Evolutionary conservation across 2,797 vertebrate species (phyloP).

Genomic region (Acrossocheilus wenchowensis): DNA sequence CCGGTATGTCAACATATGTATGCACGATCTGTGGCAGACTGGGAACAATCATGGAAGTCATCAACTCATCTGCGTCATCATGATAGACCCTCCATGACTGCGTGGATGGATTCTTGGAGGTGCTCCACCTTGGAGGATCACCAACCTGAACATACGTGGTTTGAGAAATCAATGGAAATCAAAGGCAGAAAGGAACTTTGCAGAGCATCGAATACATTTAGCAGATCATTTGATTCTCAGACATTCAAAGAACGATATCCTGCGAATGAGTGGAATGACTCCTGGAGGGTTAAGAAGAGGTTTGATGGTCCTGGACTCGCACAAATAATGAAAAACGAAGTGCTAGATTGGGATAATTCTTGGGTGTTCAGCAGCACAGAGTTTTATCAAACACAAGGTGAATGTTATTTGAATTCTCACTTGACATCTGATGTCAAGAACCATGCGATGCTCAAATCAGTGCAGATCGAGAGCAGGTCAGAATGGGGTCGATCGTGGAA

Average conservation of each 20-base stretch:
- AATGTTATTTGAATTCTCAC: conserved; percentile 16
- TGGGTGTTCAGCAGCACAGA: conserved; percentile 46
- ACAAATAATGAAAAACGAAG: background rate
- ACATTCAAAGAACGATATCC: conserved; percentile 58
- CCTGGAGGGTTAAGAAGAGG: conserved; percentile 60
- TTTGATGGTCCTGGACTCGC: conserved; percentile 2
- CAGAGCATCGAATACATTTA: conserved; percentile 46
- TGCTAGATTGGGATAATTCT: conserved; percentile 49
- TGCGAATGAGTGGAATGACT: conserved; percentile 60
- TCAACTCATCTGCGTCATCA: conserved; percentile 62
- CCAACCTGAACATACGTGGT: conserved; percentile 17
- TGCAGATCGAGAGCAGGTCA: conserved; percentile 47
- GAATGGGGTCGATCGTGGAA: conserved; percentile 70
- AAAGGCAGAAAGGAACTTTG: conserved; percentile 49
- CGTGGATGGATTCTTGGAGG: conserved; percentile 70
- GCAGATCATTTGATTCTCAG: conserved; percentile 52
- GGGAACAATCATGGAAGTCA: conserved; percentile 67
- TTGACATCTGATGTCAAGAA: background rate
- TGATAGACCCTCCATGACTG: conserved; percentile 63
- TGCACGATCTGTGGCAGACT: conserved; percentile 57
- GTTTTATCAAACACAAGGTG: conserved; percentile 32
- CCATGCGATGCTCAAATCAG: background rate
- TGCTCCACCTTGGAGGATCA: conserved; percentile 44
- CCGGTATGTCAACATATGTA: background rate
- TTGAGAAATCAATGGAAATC: conserved; percentile 57